These are phyloP conservation scores for Stenotaenia linearis DNA, from an alignment of 2,888 invertebrate species.

Conservation along the genomic window DNA sequence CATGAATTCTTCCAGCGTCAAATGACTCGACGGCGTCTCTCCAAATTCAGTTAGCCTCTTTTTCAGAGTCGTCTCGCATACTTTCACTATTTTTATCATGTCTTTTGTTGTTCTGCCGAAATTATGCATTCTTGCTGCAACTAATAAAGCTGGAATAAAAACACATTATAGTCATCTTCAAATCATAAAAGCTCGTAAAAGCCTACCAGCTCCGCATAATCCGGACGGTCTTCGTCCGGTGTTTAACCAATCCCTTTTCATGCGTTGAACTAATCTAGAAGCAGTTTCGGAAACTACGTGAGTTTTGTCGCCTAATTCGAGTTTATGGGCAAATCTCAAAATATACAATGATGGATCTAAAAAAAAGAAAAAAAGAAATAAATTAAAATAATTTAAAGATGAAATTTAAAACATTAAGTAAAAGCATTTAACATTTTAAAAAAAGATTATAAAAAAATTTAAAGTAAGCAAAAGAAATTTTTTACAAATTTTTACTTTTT, in stretches of 20 bases:
- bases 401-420: too few species aligned
- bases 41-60: conserved; percentile 91
- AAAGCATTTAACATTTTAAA: too few species aligned
- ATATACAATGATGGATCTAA: conserved; percentile 93
- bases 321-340: conserved; percentile 83
- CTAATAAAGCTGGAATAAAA: conserved; percentile 68
- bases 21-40: conserved; percentile 88
- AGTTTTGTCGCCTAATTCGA: conserved; percentile 86
- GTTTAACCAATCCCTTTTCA: conserved; percentile 97
- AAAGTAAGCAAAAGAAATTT: not conserved
- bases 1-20: conserved; percentile 96
- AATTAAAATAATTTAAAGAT: not conserved
- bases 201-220: conserved; percentile 94
- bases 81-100: conserved; percentile 89
- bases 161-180: not conserved
- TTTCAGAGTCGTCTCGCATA: conserved; percentile 85
- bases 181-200: too few species aligned
- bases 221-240: conserved; percentile 94
- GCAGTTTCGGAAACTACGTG: conserved; percentile 95
- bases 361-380: conserved; percentile 19
- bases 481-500: not conserved
- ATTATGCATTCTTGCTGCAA: conserved; percentile 88
- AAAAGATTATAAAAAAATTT: too few species aligned
- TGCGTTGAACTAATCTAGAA: conserved; percentile 83
- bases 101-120: conserved; percentile 80